phyloP scores from a whole-genome alignment of 2,113 vertebrate species.

The Urocynchramus pylzowi region DNA sequence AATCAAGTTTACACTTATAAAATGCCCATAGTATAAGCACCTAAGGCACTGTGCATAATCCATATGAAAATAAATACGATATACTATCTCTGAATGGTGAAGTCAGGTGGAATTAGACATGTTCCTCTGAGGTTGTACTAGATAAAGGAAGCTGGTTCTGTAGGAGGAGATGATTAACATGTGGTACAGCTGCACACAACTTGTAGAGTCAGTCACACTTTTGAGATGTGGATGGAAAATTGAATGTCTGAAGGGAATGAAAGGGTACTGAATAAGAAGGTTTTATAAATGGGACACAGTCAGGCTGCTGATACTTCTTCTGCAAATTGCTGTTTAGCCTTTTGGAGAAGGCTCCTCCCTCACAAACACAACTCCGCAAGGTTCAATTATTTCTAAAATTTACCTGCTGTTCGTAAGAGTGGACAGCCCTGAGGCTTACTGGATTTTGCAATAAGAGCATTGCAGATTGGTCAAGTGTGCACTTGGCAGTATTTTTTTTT shows the following conservation, averaged over 20 bases:
- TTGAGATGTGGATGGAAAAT: slow-evolving; percentile 4
- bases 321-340: neutral
- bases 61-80: slow-evolving; percentile 11
- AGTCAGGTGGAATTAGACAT: slow-evolving; percentile 39
- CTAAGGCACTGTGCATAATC: slow-evolving; percentile 24
- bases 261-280: neutral
- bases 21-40: slow-evolving; percentile 16
- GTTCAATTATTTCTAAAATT: neutral
- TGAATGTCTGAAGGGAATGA: neutral
- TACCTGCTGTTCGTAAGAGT: neutral
- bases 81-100: neutral
- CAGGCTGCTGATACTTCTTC: neutral
- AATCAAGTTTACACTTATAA: slow-evolving; percentile 50
- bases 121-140: slow-evolving; percentile 18
- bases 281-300: neutral
- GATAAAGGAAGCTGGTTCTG: neutral
- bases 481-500: neutral
- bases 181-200: neutral
- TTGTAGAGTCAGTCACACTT: neutral
- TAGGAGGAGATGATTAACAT: neutral
- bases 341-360: neutral
- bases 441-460: neutral
- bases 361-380: neutral
- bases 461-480: neutral
- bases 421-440: neutral